phyloP scores from a whole-genome alignment of 2,888 invertebrate genomes.

The Macrophya alboannulata region DNA sequence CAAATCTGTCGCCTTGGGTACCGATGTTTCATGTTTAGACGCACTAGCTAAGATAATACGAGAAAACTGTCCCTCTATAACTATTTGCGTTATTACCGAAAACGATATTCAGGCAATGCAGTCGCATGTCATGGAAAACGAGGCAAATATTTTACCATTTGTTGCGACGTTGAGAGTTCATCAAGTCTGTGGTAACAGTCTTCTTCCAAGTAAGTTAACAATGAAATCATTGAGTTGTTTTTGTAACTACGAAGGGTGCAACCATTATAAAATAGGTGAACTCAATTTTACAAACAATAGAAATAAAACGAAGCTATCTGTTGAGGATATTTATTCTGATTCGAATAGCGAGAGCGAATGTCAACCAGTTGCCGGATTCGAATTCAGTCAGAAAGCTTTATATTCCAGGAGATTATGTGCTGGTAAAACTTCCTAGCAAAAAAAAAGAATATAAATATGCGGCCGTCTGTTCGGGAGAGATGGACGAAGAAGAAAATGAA shows the following conservation, averaged over 20 bases:
- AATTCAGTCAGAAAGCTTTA: too few relatives aligned
- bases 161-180: background rate
- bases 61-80: background rate
- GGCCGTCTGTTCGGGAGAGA: background rate
- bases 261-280: background rate
- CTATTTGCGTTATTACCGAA: background rate
- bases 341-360: background rate
- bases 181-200: background rate
- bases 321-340: conserved; percentile 1
- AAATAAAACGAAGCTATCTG: background rate
- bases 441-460: background rate
- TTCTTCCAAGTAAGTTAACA: background rate
- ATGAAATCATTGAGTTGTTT: conserved; percentile 5
- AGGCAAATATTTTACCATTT: background rate
- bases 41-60: background rate
- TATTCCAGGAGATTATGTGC: too few relatives aligned
- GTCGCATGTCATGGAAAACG: background rate
- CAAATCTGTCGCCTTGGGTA: conserved; percentile 10
- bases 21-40: background rate
- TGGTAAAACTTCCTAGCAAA: too few relatives aligned
- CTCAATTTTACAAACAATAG: background rate
- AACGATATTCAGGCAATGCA: background rate
- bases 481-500: background rate
- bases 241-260: background rate
- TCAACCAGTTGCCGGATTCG: too few relatives aligned